phyloP scores from a whole-genome alignment of 2,888 invertebrate species.

The Campoplex nolae region DNA sequence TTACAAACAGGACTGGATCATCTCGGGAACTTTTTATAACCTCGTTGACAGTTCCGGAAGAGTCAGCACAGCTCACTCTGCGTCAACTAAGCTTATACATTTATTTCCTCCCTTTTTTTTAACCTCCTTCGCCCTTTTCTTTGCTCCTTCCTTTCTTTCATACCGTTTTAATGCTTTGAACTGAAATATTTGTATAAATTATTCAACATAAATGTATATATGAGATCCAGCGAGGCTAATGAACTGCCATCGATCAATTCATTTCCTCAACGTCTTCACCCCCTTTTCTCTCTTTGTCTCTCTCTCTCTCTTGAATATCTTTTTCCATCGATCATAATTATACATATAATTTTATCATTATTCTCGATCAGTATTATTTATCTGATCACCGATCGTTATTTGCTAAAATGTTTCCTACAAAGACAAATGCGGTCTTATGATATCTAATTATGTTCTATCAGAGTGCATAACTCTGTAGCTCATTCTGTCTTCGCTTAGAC shows the following conservation, averaged over 20 bases:
- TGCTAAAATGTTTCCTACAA: not conserved
- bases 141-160: not conserved
- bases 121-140: not conserved
- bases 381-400: not conserved
- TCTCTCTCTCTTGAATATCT: no score
- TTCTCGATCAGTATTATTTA: not conserved
- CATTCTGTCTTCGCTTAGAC: constrained; percentile 4
- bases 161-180: not conserved
- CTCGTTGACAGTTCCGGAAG: constrained; percentile 31
- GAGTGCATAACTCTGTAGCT: not conserved
- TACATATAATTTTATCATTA: not conserved
- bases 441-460: not conserved
- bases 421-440: not conserved
- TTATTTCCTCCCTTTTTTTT: not conserved
- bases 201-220: not conserved
- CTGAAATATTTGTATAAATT: not conserved
- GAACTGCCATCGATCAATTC: not conserved
- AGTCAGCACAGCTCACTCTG: constrained; percentile 43
- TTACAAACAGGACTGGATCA: constrained; percentile 36
- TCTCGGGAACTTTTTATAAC: constrained; percentile 42
- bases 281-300: no score
- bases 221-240: not conserved
- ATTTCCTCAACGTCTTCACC: no score
- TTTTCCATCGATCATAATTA: not conserved
- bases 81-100: constrained; percentile 14